Evolutionary conservation across 2,888 invertebrate species (phyloP).

Genomic region (Liopterus haemorrhoidalis): DNA sequence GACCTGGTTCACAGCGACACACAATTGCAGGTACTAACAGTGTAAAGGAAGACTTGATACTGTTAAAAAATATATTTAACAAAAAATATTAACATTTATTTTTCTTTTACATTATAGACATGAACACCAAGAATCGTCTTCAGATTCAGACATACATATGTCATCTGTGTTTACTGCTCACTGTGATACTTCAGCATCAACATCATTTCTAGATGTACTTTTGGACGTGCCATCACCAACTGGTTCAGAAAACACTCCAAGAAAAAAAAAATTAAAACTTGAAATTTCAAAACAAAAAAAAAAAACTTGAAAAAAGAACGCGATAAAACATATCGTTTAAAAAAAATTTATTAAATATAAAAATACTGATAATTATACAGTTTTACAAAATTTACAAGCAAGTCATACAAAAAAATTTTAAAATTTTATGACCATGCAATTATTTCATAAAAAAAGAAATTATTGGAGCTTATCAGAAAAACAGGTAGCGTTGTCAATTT

Average conservation of each 20-base stretch:
- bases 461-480: conserved; percentile 8
- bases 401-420: neutral
- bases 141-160: too few species aligned
- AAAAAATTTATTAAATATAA: neutral
- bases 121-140: too few species aligned
- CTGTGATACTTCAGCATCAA: neutral
- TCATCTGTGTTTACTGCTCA: neutral
- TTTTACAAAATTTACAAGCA: neutral
- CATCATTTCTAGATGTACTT: neutral
- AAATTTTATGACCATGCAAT: conserved; percentile 10
- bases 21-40: too few species aligned
- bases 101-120: too few species aligned
- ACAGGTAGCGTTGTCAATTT: conserved; percentile 9
- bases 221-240: neutral
- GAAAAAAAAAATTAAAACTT: neutral
- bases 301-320: neutral
- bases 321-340: conserved; percentile 1
- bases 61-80: too few species aligned
- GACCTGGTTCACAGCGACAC: too few species aligned
- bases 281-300: neutral
- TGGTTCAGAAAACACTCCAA: neutral
- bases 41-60: too few species aligned
- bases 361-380: neutral
- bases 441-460: conserved; percentile 7
- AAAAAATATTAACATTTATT: too few species aligned